A percentile compares a stretch with the other conserved stretches of the same genome.
Evolutionary conservation across 2,797 vertebrate species (phyloP).

Genomic region (Molossus molossus): DNA sequence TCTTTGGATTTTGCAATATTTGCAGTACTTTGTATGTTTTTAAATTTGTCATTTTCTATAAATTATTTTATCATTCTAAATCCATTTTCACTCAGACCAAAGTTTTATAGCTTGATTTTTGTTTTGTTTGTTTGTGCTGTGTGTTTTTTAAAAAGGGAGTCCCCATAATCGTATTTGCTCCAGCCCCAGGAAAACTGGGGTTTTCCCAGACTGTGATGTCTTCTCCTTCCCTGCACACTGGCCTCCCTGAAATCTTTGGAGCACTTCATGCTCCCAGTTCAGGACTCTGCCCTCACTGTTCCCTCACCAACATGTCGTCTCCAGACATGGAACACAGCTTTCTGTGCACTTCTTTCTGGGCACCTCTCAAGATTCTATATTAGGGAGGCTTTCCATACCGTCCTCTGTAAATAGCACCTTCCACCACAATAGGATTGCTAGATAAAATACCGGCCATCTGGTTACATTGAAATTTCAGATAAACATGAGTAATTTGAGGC

Average conservation of each 20-base stretch:
- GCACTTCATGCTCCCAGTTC: background rate
- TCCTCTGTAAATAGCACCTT: background rate
- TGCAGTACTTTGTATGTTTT: background rate
- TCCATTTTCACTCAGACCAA: background rate
- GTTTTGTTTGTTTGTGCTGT: too few relatives aligned
- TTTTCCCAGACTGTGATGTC: background rate
- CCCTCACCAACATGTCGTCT: background rate
- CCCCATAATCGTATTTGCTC: background rate
- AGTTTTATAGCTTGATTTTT: background rate
- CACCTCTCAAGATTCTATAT: background rate
- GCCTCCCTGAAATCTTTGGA: background rate
- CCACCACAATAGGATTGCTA: background rate
- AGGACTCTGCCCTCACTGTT: background rate
- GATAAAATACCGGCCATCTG: background rate
- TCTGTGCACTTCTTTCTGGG: background rate
- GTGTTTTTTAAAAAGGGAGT: background rate
- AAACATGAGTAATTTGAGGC: background rate
- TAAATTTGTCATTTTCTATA: constrained; percentile 21
- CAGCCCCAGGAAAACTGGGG: background rate
- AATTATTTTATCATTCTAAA: constrained; percentile 24
- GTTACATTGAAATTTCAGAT: background rate
- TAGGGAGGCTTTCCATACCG: background rate
- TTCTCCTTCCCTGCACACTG: background rate
- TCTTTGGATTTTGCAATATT: constrained; percentile 17
- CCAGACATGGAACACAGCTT: background rate